phyloP scores from a whole-genome alignment of 1,140 invertebrate genomes.

The Drosophila seguyi region DNA sequence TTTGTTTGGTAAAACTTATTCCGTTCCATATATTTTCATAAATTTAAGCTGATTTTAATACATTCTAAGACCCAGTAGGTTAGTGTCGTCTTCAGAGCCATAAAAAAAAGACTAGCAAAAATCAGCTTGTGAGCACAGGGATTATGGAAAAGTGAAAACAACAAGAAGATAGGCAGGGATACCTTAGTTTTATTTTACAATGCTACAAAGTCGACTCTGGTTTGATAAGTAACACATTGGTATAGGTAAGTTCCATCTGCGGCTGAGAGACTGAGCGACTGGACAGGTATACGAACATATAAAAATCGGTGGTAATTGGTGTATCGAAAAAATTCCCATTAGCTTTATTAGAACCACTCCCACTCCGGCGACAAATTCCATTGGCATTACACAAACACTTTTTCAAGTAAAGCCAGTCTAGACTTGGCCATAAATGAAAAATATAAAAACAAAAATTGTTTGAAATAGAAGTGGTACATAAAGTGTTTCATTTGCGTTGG shows the following conservation, averaged over 20 bases:
- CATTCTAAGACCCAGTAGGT: not conserved
- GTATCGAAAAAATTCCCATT: conserved; percentile 3
- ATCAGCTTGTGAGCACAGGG: conserved; percentile 1
- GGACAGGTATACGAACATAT: not conserved
- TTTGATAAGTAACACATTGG: conserved; percentile 29
- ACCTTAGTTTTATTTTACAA: conserved; percentile 16
- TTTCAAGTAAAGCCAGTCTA: conserved; percentile 10
- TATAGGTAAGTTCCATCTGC: conserved; percentile 45
- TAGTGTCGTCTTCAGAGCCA: conserved; percentile 5
- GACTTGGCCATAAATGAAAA: conserved; percentile 31
- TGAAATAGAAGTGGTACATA: conserved; percentile 3
- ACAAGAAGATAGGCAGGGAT: conserved; percentile 23
- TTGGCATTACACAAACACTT: conserved; percentile 34
- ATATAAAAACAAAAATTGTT: conserved; percentile 2
- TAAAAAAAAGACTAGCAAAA: conserved; percentile 4
- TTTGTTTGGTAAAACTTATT: conserved; percentile 7
- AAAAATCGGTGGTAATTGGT: conserved; percentile 5
- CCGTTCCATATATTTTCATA: not conserved
- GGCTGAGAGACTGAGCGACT: not conserved
- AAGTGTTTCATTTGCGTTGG: conserved; percentile 40
- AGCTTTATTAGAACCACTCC: conserved; percentile 22
- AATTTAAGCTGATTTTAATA: not conserved
- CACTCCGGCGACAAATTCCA: conserved; percentile 22
- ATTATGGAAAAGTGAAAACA: conserved; percentile 18
- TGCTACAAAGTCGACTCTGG: conserved; percentile 19